Evolutionary conservation across 2,888 invertebrate genomes (phyloP).

Genomic region (Cryptocheilus praepositus): DNA sequence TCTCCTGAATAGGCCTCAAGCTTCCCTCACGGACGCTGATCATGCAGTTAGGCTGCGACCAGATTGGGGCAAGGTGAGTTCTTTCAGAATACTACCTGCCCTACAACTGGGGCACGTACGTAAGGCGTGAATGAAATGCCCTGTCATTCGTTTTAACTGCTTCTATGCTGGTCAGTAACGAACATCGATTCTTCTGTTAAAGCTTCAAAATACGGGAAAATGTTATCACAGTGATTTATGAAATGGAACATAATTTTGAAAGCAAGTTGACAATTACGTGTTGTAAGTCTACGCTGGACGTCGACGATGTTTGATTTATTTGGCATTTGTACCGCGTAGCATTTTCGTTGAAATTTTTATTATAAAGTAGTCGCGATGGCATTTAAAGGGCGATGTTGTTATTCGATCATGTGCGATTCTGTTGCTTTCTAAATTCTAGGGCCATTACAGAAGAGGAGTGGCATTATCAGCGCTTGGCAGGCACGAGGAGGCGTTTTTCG

Average conservation of each 20-base stretch:
- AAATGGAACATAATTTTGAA: no score
- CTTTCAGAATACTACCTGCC: conserved; percentile 3
- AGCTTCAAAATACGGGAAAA: no score
- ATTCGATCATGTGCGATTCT: no score
- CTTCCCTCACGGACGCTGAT: conserved; percentile 82
- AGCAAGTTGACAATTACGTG: no score
- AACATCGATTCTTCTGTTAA: background rate
- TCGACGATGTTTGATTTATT: no score
- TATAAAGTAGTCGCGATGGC: no score
- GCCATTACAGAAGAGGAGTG: conserved; percentile 78
- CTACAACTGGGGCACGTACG: background rate
- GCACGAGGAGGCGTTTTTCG: conserved; percentile 78
- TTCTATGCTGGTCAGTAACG: no score
- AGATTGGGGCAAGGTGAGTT: conserved; percentile 81
- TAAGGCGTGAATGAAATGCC: conserved; percentile 5
- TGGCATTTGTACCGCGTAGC: no score
- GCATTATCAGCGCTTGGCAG: conserved; percentile 77
- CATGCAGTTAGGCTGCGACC: conserved; percentile 79
- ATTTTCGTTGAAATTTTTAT: no score
- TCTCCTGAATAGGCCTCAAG: conserved; percentile 78
- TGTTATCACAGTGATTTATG: no score
- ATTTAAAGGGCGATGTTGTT: no score
- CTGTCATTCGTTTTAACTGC: background rate
- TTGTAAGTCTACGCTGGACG: no score
- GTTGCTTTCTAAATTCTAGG: conserved; percentile 69